Evolutionary conservation across 2,797 vertebrate species (phyloP), one percentile per base, ranked within the genome.

Genomic region (Tiaroga cobitis): DNA sequence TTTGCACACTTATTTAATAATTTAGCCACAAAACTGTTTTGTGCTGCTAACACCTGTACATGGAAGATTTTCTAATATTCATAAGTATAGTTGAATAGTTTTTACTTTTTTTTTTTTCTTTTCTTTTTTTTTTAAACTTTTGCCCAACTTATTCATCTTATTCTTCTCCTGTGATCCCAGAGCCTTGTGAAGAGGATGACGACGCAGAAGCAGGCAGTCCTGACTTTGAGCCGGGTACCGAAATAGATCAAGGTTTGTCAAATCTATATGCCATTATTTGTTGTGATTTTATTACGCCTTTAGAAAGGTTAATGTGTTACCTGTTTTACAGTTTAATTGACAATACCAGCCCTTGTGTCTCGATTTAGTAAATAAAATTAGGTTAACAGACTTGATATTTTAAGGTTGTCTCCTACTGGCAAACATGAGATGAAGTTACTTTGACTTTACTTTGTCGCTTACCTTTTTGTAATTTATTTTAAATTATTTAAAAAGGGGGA

Each of bases 181-280:
- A 95, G 85, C 94, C 93, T 0, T 95, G 94, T 90, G 97, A 87
- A 49, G 89, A 88, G 87, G 96, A 96, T 26, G 94, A 96, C 8
- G 94, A 95, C 61, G 96, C 96, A 4, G 97, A 97, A 79, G 97
- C 97, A 0, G 95, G 95, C 74, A 95, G 96, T 90, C 92, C 96
- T 88, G 96, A 98, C 81, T 93, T 96, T 85, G 97, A 98, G 91
- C 96, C 96, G 0, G 97, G 96, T 13, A 97, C 97, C 34, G 97
- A 98, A 90, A 93, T 97, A 92, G 97, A 98, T 85, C 96, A 99
- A 67, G 98, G 98, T 99, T 59, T 56, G 87, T 81, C 8, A 41
- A 29, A 79, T 68, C 39, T 11, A 41, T 56, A n/a, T 49, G 24
- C 15, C 6, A 29, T 10, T 70, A 37, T 65, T 26, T 74, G 21